Percentiles rank a stretch among this genome's conserved stretches.
Evolutionary conservation across 2,888 invertebrate genomes (phyloP).

Genomic region (Troides aeacus): DNA sequence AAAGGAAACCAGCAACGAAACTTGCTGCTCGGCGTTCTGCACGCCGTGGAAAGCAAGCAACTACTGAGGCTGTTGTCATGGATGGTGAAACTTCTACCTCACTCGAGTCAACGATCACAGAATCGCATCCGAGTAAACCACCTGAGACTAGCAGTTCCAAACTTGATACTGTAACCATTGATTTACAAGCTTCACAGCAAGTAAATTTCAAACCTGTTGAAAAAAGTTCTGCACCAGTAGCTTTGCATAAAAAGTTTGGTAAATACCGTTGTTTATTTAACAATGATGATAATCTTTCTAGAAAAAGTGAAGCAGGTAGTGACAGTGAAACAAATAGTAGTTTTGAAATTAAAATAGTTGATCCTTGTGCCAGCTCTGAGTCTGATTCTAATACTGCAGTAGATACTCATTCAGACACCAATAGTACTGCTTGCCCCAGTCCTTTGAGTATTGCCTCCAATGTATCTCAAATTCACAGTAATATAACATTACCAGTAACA

Average conservation of each 20-base stretch:
- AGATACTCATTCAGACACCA: conserved; percentile 62
- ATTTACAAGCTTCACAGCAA: conserved; percentile 39
- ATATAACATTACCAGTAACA: conserved; percentile 1
- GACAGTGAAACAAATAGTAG: conserved; percentile 77
- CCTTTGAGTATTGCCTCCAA: conserved; percentile 47
- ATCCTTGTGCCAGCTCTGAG: conserved; percentile 71
- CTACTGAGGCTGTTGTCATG: conserved; percentile 38
- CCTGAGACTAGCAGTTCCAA: conserved; percentile 33
- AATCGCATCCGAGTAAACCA: conserved; percentile 36
- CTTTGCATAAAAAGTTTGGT: conserved; percentile 79
- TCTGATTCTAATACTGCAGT: conserved; percentile 72
- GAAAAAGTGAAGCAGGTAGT: conserved; percentile 69
- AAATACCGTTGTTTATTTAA: conserved; percentile 77
- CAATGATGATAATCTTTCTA: conserved; percentile 59
- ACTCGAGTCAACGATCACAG: conserved; percentile 38
- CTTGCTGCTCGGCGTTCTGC: conserved; percentile 58
- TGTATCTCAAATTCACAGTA: conserved; percentile 36
- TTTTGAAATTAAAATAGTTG: conserved; percentile 66
- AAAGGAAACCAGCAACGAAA: conserved; percentile 63
- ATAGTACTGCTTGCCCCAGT: conserved; percentile 54
- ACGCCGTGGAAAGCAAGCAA: conserved; percentile 63
- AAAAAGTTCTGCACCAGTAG: conserved; percentile 50
- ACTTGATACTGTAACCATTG: conserved; percentile 32
- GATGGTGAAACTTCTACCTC: conserved; percentile 54
- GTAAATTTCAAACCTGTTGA: conserved; percentile 45